Evolutionary conservation across 30 jellyfish, hydroid and myxozoan species (phyloP), one percentile per base, ranked within the genome.

Genomic region (Turritopsis dohrnii): DNA sequence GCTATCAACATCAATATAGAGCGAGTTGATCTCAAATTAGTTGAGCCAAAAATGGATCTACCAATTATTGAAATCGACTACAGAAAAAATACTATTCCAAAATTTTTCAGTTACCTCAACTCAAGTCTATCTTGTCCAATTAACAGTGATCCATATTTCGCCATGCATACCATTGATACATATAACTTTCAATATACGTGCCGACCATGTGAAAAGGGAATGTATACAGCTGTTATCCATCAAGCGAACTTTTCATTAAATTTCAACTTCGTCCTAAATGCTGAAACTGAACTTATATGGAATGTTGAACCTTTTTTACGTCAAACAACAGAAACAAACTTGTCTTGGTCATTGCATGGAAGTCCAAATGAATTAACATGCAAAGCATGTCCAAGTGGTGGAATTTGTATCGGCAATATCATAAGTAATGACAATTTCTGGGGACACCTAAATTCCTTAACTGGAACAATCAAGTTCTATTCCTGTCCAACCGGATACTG

Each of bases 401-500:
- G 31, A n/a, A 23, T 19, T 7, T 69, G 77, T 69, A 27, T n/a
- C 30, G 77, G 77, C 19, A 27, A 27, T 9, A 69, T 69, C 30
- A 69, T n/a, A 69, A 69, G 77, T 69, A n/a, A 23, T n/a, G 77
- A 69, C 19, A 69, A 69, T 19, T 69, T n/a, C 22, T 69, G 77
- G 77, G 77, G 77, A 7, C 19, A n/a, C 30, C 17, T 69, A 8
- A 19, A 69, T 27, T n/a, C 28, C 9, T 41, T 41, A 41, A 69
- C 9, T n/a, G 22, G 22, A 69, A 27, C 9, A 9, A 9, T n/a
- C 19, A 27, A 23, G 77, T 69, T 69, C 30, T 69, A n/a, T 23
- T 21, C 77, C 28, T 69, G 77, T 69, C 77, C 77, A 69, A n/a
- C 8, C 19, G 28, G 31, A n/a, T 69, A 69, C 19, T 69, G 77